Evolutionary conservation across 2,797 vertebrate genomes (phyloP), one percentile per base, ranked within the genome.

Genomic region (Acrocephalus scirpaceus): DNA sequence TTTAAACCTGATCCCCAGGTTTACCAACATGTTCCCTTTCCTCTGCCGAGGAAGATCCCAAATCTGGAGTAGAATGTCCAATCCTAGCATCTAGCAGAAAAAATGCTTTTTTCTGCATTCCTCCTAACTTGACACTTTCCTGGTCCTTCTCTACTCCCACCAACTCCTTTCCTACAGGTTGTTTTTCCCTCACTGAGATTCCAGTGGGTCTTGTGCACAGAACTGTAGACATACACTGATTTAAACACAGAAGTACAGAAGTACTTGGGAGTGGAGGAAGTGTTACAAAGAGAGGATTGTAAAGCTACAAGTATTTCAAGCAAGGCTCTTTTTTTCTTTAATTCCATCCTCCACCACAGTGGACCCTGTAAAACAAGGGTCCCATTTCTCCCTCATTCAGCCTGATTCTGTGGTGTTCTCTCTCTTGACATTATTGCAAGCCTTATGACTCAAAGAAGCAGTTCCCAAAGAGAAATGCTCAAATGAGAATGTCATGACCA

Each of bases 401-500:
- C 3, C 62, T 54, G 22, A 78, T 53, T 60, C 78, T 65, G 26
- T 22, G 61, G 67, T 74, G 53, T 74, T 86, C 76, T 78, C 16
- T 1, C 53, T 85, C 77, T 79, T 64, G 81, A 95, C 58, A 67
- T 90, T 93, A 90, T 40, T 61, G 57, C 50, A 38, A 91, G 81
- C 92, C 94, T 77, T 67, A 95, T 94, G 95, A 93, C 90, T 95
- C 4, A 0, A 92, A 86, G 91, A 88, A 0, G 0, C 74, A 86
- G 51, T 44, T 93, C 92, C 86, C 83, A 71, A 85, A 85, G 61
- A 92, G 53, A 95, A 95, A 97, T 79, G 77, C 61, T 87, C 84
- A 44, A 79, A 48, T 54, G 90, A 90, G 91, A 95, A 96, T 88
- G 93, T 94, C 96, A 93, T 73, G 80, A 96, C 86, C 74, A 82